A percentile compares a stretch with the other conserved stretches of the same genome.
Evolutionary conservation across 2,113 vertebrate species (phyloP).

Genomic region (Asarcornis scutulata): DNA sequence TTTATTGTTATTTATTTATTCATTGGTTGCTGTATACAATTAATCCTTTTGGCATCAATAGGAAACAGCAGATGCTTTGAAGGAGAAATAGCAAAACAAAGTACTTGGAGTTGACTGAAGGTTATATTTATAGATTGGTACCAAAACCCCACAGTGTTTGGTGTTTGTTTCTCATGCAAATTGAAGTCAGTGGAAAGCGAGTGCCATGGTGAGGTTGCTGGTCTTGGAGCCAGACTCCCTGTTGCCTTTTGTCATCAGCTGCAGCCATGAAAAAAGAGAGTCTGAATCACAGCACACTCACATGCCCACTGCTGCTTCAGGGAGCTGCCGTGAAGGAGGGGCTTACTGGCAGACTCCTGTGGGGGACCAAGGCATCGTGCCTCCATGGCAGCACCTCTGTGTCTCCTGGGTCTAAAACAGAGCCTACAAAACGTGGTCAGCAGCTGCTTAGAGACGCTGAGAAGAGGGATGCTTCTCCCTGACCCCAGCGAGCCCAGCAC

Average conservation of each 20-base stretch:
- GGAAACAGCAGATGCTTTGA: conserved; percentile 65
- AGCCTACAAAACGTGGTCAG: neutral
- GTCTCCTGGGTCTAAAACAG: neutral
- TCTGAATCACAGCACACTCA: rapidly evolving
- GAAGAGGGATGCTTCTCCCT: rapidly evolving
- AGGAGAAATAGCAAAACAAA: conserved; percentile 45
- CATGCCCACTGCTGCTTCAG: neutral
- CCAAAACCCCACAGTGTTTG: neutral
- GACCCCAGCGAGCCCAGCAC: rapidly evolving
- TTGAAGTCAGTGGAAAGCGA: neutral
- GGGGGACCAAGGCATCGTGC: rapidly evolving
- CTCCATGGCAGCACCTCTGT: rapidly evolving
- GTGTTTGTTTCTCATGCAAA: conserved; percentile 36
- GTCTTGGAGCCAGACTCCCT: neutral
- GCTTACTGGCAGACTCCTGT: neutral
- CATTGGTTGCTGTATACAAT: conserved; percentile 48
- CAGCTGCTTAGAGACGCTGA: neutral
- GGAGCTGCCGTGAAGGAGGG: neutral
- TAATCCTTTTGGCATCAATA: conserved; percentile 47
- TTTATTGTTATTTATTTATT: conserved; percentile 69
- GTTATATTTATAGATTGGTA: conserved; percentile 50
- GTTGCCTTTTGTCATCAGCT: neutral
- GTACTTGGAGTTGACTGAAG: conserved; percentile 11
- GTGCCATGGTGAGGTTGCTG: neutral
- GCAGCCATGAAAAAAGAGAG: neutral